phyloP scores from a whole-genome alignment of 2,113 vertebrate species.

The Halcyon malimbica region DNA sequence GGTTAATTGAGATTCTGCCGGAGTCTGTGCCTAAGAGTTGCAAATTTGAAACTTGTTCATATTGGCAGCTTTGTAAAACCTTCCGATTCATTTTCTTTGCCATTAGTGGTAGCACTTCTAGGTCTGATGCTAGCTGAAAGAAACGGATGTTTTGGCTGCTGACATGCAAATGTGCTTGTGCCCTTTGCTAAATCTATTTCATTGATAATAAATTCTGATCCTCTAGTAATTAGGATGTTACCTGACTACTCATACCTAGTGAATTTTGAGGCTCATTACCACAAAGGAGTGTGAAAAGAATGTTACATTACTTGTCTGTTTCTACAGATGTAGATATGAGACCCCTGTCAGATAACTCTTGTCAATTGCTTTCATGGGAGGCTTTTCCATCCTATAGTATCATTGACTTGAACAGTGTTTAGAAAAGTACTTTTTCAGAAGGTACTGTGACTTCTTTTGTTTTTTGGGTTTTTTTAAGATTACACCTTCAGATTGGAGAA shows the following conservation, averaged over 20 bases:
- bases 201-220: neutral
- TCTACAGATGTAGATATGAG: neutral
- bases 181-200: neutral
- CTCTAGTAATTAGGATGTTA: neutral
- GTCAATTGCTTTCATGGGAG: neutral
- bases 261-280: neutral
- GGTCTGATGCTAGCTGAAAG: neutral
- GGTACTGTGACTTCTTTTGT: neutral
- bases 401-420: neutral
- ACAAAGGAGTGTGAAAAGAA: neutral
- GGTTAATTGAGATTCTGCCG: constrained; percentile 27
- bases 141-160: neutral
- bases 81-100: neutral
- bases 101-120: neutral
- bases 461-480: neutral
- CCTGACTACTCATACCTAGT: neutral
- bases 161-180: neutral
- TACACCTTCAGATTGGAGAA: neutral
- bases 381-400: neutral
- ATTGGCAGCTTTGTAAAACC: neutral
- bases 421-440: neutral
- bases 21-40: constrained; percentile 19
- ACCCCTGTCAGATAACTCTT: neutral
- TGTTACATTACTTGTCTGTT: neutral
- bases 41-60: neutral